Conservation (phyloP, 2,797 vertebrate genomes). For the Myioborus melanocephalus region DNA sequence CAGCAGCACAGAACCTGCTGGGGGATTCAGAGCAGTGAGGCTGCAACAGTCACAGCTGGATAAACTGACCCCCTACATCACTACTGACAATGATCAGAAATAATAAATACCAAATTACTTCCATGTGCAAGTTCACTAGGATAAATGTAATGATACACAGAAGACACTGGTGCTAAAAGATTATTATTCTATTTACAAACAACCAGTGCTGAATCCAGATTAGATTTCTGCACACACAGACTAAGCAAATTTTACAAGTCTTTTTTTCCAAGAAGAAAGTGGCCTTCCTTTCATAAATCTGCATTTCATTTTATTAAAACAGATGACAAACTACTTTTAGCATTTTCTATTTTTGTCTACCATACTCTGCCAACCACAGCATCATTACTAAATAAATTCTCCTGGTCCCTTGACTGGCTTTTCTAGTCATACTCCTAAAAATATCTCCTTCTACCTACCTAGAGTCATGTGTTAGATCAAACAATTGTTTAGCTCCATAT, state of each 20-base stretch:
- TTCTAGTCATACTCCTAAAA: not conserved
- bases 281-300: not conserved
- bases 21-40: not conserved
- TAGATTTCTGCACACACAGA: not conserved
- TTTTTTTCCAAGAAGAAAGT: not conserved
- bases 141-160: not conserved
- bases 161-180: not conserved
- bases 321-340: not conserved
- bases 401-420: not conserved
- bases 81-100: not conserved
- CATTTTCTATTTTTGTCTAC: not conserved
- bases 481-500: fast-evolving
- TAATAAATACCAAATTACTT: not conserved
- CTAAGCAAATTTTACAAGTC: not conserved
- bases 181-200: not conserved
- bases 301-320: not conserved
- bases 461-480: not conserved
- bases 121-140: not conserved
- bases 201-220: not conserved
- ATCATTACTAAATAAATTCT: not conserved
- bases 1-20: not conserved
- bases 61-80: not conserved
- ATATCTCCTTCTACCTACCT: not conserved
- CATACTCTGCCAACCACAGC: not conserved
- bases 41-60: not conserved